Evolutionary conservation across 2,888 invertebrate species (phyloP).

Genomic region (Oxytorus armatus): DNA sequence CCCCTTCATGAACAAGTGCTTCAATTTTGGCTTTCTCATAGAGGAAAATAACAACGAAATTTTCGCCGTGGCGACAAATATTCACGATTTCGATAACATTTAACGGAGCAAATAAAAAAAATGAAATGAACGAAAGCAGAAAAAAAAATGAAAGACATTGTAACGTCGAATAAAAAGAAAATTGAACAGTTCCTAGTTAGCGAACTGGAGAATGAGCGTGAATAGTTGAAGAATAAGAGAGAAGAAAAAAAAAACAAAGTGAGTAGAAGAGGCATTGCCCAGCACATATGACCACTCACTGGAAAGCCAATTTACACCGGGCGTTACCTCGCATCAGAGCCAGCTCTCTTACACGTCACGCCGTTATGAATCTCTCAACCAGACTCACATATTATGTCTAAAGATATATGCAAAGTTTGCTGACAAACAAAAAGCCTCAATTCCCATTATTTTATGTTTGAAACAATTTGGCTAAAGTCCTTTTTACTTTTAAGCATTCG

Average conservation of each 20-base stretch:
- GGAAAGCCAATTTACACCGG: slow-evolving; percentile 83
- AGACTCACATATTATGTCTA: slow-evolving; percentile 58
- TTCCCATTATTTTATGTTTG: slow-evolving; percentile 60
- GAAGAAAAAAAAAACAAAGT: slow-evolving; percentile 36
- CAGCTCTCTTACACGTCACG: slow-evolving; percentile 75
- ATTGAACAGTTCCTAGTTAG: slow-evolving; percentile 30
- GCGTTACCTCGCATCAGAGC: slow-evolving; percentile 77
- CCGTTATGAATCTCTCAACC: slow-evolving; percentile 73
- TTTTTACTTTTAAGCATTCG: slow-evolving; percentile 4
- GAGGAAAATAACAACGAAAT: no score
- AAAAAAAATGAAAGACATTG: slow-evolving; percentile 12
- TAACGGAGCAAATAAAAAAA: slow-evolving; percentile 3
- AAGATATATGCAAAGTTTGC: slow-evolving; percentile 3
- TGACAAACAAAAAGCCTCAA: slow-evolving; percentile 51
- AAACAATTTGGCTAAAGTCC: slow-evolving; percentile 14
- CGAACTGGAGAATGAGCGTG: slow-evolving; percentile 21
- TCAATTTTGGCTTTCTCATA: no score
- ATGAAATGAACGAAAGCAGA: slow-evolving; percentile 14
- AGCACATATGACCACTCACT: slow-evolving; percentile 83
- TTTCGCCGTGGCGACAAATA: neutral
- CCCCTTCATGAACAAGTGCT: no score
- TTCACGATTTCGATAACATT: slow-evolving; percentile 36
- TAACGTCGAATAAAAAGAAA: slow-evolving; percentile 23
- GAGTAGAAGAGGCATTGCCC: slow-evolving; percentile 78
- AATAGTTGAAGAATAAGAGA: slow-evolving; percentile 43